phyloP scores from a whole-genome alignment of 2,888 invertebrate species.

The Chromoteleia sp. region DNA sequence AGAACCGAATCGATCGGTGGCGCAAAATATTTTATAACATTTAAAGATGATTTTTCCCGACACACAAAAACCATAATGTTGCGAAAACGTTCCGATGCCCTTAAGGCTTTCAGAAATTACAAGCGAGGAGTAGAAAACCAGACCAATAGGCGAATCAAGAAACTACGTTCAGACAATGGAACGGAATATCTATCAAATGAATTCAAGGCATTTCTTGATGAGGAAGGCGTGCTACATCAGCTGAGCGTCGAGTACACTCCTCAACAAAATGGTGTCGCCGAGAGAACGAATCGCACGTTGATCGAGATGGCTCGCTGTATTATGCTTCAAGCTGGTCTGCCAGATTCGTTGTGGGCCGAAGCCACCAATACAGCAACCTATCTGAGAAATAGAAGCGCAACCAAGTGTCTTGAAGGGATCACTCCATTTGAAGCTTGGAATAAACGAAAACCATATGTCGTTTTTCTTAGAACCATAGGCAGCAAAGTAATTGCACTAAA shows the following conservation, averaged over 20 bases:
- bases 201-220: slow-evolving; percentile 47
- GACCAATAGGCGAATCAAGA: slow-evolving; percentile 50
- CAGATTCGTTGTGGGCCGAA: slow-evolving; percentile 76
- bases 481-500: slow-evolving; percentile 65
- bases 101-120: slow-evolving; percentile 60
- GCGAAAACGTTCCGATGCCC: slow-evolving; percentile 45
- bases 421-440: slow-evolving; percentile 71
- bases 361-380: slow-evolving; percentile 74
- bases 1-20: slow-evolving; percentile 57
- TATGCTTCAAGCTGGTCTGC: slow-evolving; percentile 71
- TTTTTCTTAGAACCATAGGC: slow-evolving; percentile 67
- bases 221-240: slow-evolving; percentile 57
- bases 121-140: slow-evolving; percentile 54
- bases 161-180: slow-evolving; percentile 66
- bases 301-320: slow-evolving; percentile 75
- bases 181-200: slow-evolving; percentile 63
- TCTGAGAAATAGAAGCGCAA: slow-evolving; percentile 74
- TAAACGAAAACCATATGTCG: slow-evolving; percentile 36
- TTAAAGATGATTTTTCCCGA: slow-evolving; percentile 61
- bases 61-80: slow-evolving; percentile 53
- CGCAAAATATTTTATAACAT: slow-evolving; percentile 66
- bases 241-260: slow-evolving; percentile 74
- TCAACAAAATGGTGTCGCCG: slow-evolving; percentile 77
- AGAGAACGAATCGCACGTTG: slow-evolving; percentile 75
- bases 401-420: slow-evolving; percentile 56